Base-by-base conservation (phyloP, 2,888 invertebrate genomes). In the Sinopyrophorus schimmeli region DNA sequence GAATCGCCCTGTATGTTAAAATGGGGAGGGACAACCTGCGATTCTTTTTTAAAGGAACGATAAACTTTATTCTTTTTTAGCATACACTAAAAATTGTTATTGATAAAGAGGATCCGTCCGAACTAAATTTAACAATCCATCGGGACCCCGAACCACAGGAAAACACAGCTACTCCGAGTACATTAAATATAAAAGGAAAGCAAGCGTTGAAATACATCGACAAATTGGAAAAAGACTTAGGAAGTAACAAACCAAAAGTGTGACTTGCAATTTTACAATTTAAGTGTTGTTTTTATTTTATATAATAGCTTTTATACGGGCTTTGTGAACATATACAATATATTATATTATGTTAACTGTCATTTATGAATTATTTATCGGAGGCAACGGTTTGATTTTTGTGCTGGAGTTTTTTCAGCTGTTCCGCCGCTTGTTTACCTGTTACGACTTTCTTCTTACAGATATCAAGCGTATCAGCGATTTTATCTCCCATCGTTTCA, bases 401-500 rank as follows among this genome's bases (percentile, higher is more conserved):
- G 39, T 66, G 63, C 32, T 63, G 58, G 16, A 67, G 9, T 32
- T 62, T 41, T 20, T 65, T 63, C n/a, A 67, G 14, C 35, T 60
- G 54, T 16, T 65, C 49, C 5, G 64, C 65, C 3, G 69, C 72
- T 27, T 64, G 58, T 16, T 54, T 50, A n/a, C 56, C 73, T 39
- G 54, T 64, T 9, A 58, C 57, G 23, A 70, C 61, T 47, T 65
- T 65, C 15, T 64, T 64, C 16, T 73, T 58, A 11, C 55, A 58
- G 11, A 66, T 60, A 63, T 74, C 74, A 10, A 74, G 31, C 2
- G 65, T 68, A 58, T 72, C 71, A 5, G 67, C 65, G 11, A 74
- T 59, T 21, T 63, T 58, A 60, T 75, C 76, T 3, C 75, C 75
- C 61, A 73, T 64, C 17, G 67, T 62, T 53, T 74, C 71, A 47